Conservation (phyloP, 2,113 vertebrate species). For the Myocastor coypus region DNA sequence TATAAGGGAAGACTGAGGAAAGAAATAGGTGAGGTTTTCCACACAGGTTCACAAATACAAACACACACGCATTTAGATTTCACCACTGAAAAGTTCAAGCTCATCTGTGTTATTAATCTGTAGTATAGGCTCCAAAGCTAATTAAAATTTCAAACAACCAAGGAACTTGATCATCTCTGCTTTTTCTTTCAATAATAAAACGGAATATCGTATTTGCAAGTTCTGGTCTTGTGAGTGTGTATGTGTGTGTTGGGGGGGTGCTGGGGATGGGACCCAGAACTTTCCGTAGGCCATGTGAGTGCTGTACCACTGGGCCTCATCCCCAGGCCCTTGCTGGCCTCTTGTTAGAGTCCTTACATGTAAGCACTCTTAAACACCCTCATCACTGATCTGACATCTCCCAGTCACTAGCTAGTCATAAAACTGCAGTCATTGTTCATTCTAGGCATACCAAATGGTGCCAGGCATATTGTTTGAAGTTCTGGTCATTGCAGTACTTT, state of each 20-base stretch:
- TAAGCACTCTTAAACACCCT: not conserved
- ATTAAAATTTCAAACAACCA: conserved; percentile 8
- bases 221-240: not conserved
- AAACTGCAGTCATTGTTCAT: not conserved
- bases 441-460: not conserved
- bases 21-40: conserved; percentile 3
- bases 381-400: not conserved
- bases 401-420: not conserved
- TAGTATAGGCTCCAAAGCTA: conserved; percentile 1
- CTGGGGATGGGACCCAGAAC: not conserved
- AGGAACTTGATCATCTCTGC: not conserved
- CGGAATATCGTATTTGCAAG: not conserved
- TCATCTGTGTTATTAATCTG: not conserved
- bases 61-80: not conserved
- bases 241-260: not conserved
- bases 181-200: conserved; percentile 12
- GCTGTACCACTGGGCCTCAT: not conserved
- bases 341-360: not conserved
- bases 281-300: not conserved
- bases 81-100: not conserved
- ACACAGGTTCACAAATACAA: not conserved
- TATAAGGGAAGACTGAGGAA: not conserved
- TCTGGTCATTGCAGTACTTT: not conserved
- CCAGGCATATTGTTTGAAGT: not conserved
- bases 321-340: not conserved